phyloP scores from a whole-genome alignment of 1,140 invertebrate species.

The Homalodisca vitripennis region DNA sequence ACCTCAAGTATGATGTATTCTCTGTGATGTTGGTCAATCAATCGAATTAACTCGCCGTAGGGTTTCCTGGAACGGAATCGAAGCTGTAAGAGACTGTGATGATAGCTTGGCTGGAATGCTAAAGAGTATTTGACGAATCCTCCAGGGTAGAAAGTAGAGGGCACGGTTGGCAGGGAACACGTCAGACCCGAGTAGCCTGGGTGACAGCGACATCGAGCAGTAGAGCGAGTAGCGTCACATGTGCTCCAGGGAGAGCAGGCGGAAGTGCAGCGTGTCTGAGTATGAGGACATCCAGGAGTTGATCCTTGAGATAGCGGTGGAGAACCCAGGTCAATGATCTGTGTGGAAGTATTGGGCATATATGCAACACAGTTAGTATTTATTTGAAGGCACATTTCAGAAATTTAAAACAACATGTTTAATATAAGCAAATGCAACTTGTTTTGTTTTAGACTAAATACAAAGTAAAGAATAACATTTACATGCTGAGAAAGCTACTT shows the following conservation, averaged over 20 bases:
- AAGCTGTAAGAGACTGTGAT: constrained; percentile 87
- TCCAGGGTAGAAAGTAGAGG: neutral
- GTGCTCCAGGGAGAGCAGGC: neutral
- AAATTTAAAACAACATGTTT: no score
- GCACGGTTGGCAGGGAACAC: neutral
- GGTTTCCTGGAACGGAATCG: constrained; percentile 90
- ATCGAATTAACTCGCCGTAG: constrained; percentile 87
- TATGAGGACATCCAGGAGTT: neutral
- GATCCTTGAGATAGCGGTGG: neutral
- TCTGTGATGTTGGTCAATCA: constrained; percentile 44
- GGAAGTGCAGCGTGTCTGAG: neutral
- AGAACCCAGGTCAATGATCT: neutral
- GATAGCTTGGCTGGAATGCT: constrained; percentile 90
- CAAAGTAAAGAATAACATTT: no score
- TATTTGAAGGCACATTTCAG: no score
- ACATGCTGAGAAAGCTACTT: no score
- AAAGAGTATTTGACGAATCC: constrained; percentile 96
- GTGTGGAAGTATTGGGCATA: neutral
- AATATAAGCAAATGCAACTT: no score
- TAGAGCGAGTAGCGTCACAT: neutral
- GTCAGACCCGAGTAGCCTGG: neutral
- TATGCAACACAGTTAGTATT: no score
- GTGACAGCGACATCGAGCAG: neutral
- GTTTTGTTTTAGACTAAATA: no score
- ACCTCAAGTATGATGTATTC: neutral